phyloP scores from a whole-genome alignment of 2,888 invertebrate genomes.

The Saturnia pavonia region DNA sequence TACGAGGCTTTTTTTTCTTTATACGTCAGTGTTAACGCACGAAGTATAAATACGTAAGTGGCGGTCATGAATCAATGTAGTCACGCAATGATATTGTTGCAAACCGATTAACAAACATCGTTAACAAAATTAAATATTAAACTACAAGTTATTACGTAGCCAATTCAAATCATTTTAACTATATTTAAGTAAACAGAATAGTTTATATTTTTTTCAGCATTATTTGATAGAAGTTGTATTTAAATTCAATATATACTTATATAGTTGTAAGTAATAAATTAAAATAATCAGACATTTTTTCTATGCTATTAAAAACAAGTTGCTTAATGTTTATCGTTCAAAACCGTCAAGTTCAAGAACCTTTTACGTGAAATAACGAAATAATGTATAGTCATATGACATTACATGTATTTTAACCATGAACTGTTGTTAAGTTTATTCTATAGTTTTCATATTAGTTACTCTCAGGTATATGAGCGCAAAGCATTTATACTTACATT shows the following conservation, averaged over 20 bases:
- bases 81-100: constrained; percentile 32
- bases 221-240: neutral
- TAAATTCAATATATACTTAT: neutral
- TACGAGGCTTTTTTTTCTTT: constrained; percentile 37
- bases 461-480: neutral
- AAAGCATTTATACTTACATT: neutral
- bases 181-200: neutral
- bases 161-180: neutral
- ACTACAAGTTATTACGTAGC: neutral
- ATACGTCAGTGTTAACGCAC: constrained; percentile 40
- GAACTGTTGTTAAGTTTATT: constrained; percentile 4
- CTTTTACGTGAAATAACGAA: constrained; percentile 31
- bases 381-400: constrained; percentile 29
- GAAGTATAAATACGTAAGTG: constrained; percentile 31
- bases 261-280: neutral
- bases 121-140: constrained; percentile 18
- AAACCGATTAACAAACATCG: constrained; percentile 22
- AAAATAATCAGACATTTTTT: constrained; percentile 6
- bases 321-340: constrained; percentile 27
- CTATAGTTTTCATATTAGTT: too few relatives aligned
- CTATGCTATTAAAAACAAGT: constrained; percentile 27
- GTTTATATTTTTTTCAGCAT: neutral
- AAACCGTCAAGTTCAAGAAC: constrained; percentile 34
- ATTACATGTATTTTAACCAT: constrained; percentile 30
- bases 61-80: constrained; percentile 27